Evolutionary conservation across 2,888 invertebrate species (phyloP), one percentile per base, ranked within the genome.

Genomic region (Apodemia mormo): DNA sequence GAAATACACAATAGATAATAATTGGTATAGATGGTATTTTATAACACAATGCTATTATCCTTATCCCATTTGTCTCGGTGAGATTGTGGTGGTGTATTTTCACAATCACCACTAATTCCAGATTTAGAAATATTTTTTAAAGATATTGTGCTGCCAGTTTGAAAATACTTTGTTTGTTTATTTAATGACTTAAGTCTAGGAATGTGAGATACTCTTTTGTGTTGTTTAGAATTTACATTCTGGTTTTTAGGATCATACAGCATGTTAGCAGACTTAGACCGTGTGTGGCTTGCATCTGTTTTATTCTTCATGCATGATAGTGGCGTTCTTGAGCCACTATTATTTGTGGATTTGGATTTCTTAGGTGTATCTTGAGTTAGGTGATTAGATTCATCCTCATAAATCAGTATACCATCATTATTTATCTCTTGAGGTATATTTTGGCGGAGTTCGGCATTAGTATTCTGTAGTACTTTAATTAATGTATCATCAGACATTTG

Each of bases 231-330:
- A 71, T 77, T 52, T n/a, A 52, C 10, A 52, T 14, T 52, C 52
- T n/a, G n/a, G 6, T 52, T 81, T 74, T 87, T 90, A 7, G 87
- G 81, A 71, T 90, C 88, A 81, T 79, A 83, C 66, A 89, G 79
- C 54, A 85, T 90, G 74, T 91, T 93, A 7, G 85, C 88, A 49
- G 92, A 92, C 78, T 92, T 92, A n/a, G 93, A 92, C 72, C 90
- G 82, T n/a, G 81, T 76, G 70, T 91, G 88, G 30, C 78, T 81
- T 40, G 83, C 76, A 70, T 92, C 92, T 68, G 83, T 77, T 73
- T 90, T 93, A 76, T 94, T 94, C 74, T 90, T 93, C 92, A 94
- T 91, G 79, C 93, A 93, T 30, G 93, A 92, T 56, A 94, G 75
- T 52, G 94, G 94, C 71, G 94, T 94, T 76, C 94, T 87, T 2